Base-by-base conservation (phyloP, 2,888 invertebrate species). In the Amitus sp. region DNA sequence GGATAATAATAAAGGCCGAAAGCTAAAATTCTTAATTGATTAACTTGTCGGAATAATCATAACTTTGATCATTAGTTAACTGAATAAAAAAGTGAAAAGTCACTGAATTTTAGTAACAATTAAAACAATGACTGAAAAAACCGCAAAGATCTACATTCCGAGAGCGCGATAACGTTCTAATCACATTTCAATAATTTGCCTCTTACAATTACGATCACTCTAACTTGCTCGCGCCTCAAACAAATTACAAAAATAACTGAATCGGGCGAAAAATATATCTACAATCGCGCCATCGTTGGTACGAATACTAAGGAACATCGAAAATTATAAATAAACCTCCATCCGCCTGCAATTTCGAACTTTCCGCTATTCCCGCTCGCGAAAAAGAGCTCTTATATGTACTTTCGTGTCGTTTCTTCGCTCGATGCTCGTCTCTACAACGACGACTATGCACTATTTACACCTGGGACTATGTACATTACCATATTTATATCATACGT, bases 401-500 rank as follows among this genome's bases (percentile, higher is more conserved):
- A 46, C 30, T 30, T 46, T 30, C 20, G 10, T 28, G 23, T 28
- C 28, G 10, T 20, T 30, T 30, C 30, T 15, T 17, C 30, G 28
- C 28, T 46, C 17, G 30, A n/a, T 17, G 28, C 54, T 34, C 47
- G 54, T 47, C 47, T 46, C 27, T 46, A 46, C 30, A 27, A 39
- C 37, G 49, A 65, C 68, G 64, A 65, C 70, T 71, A 71, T 61
- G 57, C 5, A 33, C 69, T 73, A 73, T 73, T 69, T 73, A 72
- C 73, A 73, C 65, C n/a, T 55, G 61, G 65, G 47, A 50, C 62
- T 73, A 73, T 73, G 58, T 73, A 73, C 73, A 73, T 54, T 17
- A 67, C 63, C 53, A 62, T 57, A 59, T 46, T 34, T 53, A 40
- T 43, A 47, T 27, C 12, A 52, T 52, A 27, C n/a, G 15, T 33